A percentile compares a stretch with the other conserved stretches of the same genome.
These are phyloP conservation scores for Anoplius nigerrimus DNA, from an alignment of 2,888 invertebrate species.

Conservation along the genomic window DNA sequence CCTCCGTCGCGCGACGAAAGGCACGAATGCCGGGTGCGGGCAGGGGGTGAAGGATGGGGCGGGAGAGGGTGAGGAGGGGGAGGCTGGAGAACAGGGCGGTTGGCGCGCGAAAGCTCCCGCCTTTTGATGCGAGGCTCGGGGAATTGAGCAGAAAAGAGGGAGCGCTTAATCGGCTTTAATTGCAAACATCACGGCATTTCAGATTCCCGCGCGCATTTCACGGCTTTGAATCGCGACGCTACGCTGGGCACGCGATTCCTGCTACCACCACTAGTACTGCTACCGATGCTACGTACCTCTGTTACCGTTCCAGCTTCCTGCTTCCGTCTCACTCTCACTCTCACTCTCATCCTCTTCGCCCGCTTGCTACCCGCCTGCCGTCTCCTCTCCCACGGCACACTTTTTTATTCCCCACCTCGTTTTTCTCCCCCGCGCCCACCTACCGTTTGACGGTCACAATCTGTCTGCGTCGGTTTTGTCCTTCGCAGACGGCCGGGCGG, in stretches of 20 bases:
- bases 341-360: neutral
- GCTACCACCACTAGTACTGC: no score
- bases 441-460: conserved; percentile 26
- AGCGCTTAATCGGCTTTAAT: conserved; percentile 51
- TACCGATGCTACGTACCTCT: no score
- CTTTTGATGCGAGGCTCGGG: conserved; percentile 39
- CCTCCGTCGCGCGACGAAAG: conserved; percentile 14
- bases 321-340: neutral
- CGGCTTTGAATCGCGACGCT: conserved; percentile 42
- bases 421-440: no score
- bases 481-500: neutral
- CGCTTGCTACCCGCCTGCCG: neutral
- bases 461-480: conserved; percentile 25
- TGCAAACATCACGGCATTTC: conserved; percentile 43
- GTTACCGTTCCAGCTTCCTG: no score
- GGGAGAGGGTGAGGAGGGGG: conserved; percentile 3
- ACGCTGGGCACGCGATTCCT: conserved; percentile 16
- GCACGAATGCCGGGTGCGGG: conserved; percentile 13
- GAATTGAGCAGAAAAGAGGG: conserved; percentile 46
- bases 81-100: conserved; percentile 11
- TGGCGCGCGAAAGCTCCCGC: conserved; percentile 36
- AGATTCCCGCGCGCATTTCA: conserved; percentile 45
- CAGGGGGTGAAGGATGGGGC: neutral
- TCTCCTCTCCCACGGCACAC: neutral
- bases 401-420: neutral